Evolutionary conservation across 2,888 invertebrate genomes (phyloP), one percentile per base, ranked within the genome.

Genomic region (Ophion ventricosus): DNA sequence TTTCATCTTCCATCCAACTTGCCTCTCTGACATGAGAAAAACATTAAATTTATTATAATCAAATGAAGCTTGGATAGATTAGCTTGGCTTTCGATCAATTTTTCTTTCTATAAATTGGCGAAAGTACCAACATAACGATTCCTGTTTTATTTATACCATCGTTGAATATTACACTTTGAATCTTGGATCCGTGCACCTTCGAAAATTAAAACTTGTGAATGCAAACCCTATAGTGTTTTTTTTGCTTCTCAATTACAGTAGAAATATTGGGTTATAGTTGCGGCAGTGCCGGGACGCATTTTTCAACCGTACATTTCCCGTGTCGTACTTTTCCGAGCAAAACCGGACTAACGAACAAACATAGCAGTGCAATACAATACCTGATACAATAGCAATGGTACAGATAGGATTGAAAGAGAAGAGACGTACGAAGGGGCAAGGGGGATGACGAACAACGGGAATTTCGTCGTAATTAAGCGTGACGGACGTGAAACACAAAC

Each of bases 401-500:
- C 59, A 63, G 40, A 54, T 4, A 43, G 69, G 72, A 56, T 74
- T 49, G 20, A 56, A 17, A 67, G 67, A 20, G 67, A 40, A 76
- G 59, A 29, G 80, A 20, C 54, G 14, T 23, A 26, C 10, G 26
- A 40, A 61, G 72, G 78, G 61, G 76, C 14, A 78, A 49, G 43
- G 66, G 83, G 80, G 40, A 66, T 35, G 57, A 79, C 79, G 80
- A 83, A 83, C 84, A 80, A 83, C 80, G 80, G 76, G 74, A 77
- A 69, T 74, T 75, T 59, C 70, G 77, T 84, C 75, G 82, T 83
- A 86, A 86, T 86, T 86, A 87, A 87, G 66, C 82, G 80, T 83
- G 83, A 85, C 84, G 81, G 86, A 85, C 84, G 66, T 85, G 87
- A 84, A 87, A 85, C 80, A 61, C 78, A 80, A 87, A 63, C 82